Evolutionary conservation across 2,888 invertebrate genomes (phyloP), one percentile per base, ranked within the genome.

Genomic region (Oxyteleia sp.): DNA sequence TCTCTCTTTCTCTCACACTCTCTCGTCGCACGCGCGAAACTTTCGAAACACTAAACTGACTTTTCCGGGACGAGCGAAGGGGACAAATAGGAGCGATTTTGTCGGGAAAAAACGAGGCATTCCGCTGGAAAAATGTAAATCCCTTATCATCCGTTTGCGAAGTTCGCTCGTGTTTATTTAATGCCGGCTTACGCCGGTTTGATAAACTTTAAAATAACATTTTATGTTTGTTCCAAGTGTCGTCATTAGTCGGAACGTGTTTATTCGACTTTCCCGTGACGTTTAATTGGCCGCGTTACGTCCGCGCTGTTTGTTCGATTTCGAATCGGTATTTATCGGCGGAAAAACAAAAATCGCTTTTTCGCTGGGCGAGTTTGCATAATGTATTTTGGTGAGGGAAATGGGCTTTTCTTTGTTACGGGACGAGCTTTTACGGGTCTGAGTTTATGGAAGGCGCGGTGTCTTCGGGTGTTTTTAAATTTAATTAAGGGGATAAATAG

Each of bases 81-180:
- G 63, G 47, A 78, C 76, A 78, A 78, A 76, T 76, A 75, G 38
- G 59, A 76, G 26, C 43, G 43, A 68, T 78, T 78, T 55, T 15
- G 63, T 69, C 23, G 7, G 13, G 53, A 26, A 29, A 69, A 78
- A 55, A 53, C 47, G 35, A n/a, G 7, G 57, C 49, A 61, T 23
- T 11, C 45, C 1, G 5, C 49, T 16, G 26, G 29, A 69, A 78
- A 78, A 78, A 78, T 78, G 61, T 78, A 78, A 78, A 78, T 78
- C 63, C 78, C 69, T 78, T 69, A 69, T 78, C 63, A 69, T 63
- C 29, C 51, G 63, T 63, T 61, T 45, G 69, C 55, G 7, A 78
- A 78, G 63, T 69, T 63, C n/a, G 43, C 63, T 35, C 53, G 49
- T 55, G 69, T 55, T 61, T 69, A 69, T 78, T 69, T 69, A 63